These are phyloP conservation scores for Chaetorhynchus papuensis DNA, from an alignment of 2,113 vertebrate genomes.

Conservation along the genomic window DNA sequence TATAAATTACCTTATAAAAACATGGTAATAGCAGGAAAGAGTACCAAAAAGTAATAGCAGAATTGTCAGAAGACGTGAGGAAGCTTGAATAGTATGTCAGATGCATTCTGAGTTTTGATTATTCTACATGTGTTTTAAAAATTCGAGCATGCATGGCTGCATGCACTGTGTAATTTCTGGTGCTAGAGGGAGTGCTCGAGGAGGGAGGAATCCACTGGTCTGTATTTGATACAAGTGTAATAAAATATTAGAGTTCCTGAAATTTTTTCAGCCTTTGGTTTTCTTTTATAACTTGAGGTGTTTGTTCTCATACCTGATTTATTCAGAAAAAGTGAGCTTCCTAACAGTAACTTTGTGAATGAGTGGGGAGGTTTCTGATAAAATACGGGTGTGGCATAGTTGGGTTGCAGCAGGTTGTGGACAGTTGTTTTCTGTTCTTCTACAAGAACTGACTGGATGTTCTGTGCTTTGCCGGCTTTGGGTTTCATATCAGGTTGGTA, in stretches of 20 bases:
- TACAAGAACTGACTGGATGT: not conserved
- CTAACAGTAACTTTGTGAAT: not conserved
- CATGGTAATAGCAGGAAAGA: not conserved
- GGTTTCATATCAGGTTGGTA: not conserved
- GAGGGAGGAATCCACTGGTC: not conserved
- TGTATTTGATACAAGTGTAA: not conserved
- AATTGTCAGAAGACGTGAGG: not conserved
- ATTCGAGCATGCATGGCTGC: not conserved
- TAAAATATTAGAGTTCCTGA: not conserved
- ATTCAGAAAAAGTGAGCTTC: not conserved
- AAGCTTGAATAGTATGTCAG: not conserved
- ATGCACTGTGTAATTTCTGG: not conserved
- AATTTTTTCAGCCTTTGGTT: constrained; percentile 13
- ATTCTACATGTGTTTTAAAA: not conserved
- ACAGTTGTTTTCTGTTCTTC: not conserved
- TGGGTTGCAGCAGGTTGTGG: not conserved
- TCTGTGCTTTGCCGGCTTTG: not conserved
- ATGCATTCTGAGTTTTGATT: not conserved
- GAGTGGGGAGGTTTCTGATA: not conserved
- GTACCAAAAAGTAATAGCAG: constrained; percentile 14
- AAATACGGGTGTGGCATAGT: not conserved
- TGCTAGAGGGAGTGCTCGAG: not conserved
- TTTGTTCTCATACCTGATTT: not conserved
- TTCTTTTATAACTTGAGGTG: not conserved
- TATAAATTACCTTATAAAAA: constrained; percentile 48